Base-by-base conservation (phyloP, 2,113 vertebrate genomes). In the Globicephala melas region DNA sequence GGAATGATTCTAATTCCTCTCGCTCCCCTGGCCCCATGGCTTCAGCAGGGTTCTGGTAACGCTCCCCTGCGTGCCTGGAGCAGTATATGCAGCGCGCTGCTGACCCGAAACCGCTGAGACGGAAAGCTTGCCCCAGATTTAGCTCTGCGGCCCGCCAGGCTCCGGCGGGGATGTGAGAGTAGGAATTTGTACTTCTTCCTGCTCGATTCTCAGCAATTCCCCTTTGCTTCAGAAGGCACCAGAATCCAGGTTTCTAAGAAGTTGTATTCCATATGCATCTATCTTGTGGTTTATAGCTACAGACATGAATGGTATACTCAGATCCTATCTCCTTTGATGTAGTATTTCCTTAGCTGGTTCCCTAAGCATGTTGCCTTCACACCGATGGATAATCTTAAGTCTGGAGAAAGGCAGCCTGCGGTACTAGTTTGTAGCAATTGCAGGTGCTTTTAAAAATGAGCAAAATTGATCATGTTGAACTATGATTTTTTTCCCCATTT, bases 361-460 rank as follows among this genome's bases (percentile, higher is more conserved):
- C 91, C 89, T 58, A 92, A 74, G 91, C 93, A 81, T 89, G 83
- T 89, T 97, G 86, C 76, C 96, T 95, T 97, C 63, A 8, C 58
- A 77, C 95, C n/a, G 91, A 62, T 89, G 89, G 97, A 53, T 93
- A 60, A 67, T 97, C 95, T 98, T 71, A 65, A 86, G 94, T 97
- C 87, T 86, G 92, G 79, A 17, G 4, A 41, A 73, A 79, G 36
- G 3, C 70, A 33, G 97, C 89, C 50, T 88, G 36, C 20, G 84
- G 83, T 96, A 41, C 83, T 83, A 79, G 91, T 94, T 93, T 97
- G 83, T 38, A 96, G 94, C 71, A 94, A 2, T 91, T 91, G 86
- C 53, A 83, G 91, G 87, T 97, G 95, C 47, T 93, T 89, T 90
- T 0, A 91, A 84, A 96, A 91, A 53, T 1, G 68, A 98, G 92